Evolutionary conservation across 2,888 invertebrate species (phyloP).

Genomic region (Clistopyga incitator): DNA sequence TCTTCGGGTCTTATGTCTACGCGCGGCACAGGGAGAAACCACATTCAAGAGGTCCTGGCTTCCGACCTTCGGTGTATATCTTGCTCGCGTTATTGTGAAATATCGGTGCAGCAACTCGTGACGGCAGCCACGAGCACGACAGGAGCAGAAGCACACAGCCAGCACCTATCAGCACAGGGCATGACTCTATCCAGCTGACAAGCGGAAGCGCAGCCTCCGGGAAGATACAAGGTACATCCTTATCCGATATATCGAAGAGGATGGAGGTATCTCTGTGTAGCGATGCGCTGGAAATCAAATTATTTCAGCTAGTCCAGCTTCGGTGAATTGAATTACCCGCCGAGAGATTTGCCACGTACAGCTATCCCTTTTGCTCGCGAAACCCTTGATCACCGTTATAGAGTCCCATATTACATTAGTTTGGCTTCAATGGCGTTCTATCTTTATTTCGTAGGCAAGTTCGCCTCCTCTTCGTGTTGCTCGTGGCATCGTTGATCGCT

Average conservation of each 20-base stretch:
- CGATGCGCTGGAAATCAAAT: constrained; percentile 57
- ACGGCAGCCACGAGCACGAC: constrained; percentile 35
- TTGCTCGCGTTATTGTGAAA: constrained; percentile 66
- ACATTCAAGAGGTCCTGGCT: constrained; percentile 42
- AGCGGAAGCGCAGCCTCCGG: constrained; percentile 56
- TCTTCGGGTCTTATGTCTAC: constrained; percentile 18
- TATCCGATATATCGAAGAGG: constrained; percentile 57
- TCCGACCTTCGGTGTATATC: constrained; percentile 47
- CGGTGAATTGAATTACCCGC: constrained; percentile 49
- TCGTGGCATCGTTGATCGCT: no score
- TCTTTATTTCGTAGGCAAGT: background rate
- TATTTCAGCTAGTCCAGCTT: constrained; percentile 48
- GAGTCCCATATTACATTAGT: constrained; percentile 7
- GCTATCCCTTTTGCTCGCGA: background rate
- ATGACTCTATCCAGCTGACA: constrained; percentile 66
- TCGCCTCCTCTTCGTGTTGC: background rate
- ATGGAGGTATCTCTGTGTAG: constrained; percentile 42
- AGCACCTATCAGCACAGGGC: constrained; percentile 21
- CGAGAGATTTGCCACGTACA: constrained; percentile 16
- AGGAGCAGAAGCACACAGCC: constrained; percentile 23
- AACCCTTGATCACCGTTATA: constrained; percentile 15
- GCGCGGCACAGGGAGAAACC: constrained; percentile 11
- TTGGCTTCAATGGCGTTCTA: background rate
- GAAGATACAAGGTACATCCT: constrained; percentile 58
- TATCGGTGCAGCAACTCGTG: constrained; percentile 65